A percentile compares a stretch with the other conserved stretches of the same genome.
These are phyloP conservation scores for Chaunax sp. DNA, from an alignment of 2,797 vertebrate genomes.

Conservation along the genomic window DNA sequence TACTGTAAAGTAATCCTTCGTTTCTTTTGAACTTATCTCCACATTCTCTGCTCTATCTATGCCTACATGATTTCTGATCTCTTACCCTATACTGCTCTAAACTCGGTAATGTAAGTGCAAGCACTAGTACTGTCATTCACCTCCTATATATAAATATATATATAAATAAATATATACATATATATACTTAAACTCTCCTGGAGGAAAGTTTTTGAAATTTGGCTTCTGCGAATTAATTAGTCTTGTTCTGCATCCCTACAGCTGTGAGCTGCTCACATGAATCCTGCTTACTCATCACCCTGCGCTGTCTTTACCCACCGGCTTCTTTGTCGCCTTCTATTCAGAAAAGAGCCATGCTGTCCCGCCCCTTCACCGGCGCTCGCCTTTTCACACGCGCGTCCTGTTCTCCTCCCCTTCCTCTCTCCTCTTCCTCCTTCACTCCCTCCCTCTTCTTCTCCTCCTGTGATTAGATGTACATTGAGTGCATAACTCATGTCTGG, in stretches of 20 bases:
- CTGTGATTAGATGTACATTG: slow-evolving; percentile 39
- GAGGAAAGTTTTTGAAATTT: slow-evolving; percentile 35
- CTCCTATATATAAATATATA: too few relatives aligned
- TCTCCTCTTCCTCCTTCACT: slow-evolving; percentile 29
- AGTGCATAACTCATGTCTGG: slow-evolving; percentile 34
- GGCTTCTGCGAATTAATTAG: slow-evolving; percentile 11
- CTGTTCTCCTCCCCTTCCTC: slow-evolving; percentile 64
- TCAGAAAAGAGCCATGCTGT: slow-evolving; percentile 39
- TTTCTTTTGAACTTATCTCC: too few relatives aligned
- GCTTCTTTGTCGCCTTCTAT: slow-evolving; percentile 49
- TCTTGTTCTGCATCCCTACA: slow-evolving; percentile 61
- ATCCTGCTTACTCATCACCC: slow-evolving; percentile 47
- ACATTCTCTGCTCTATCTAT: too few relatives aligned
- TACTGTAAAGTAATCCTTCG: too few relatives aligned
- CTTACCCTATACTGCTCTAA: too few relatives aligned
- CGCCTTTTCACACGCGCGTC: slow-evolving; percentile 56
- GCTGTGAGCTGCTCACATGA: slow-evolving; percentile 51
- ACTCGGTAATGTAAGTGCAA: too few relatives aligned
- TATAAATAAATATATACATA: too few relatives aligned
- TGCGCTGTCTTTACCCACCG: slow-evolving; percentile 17
- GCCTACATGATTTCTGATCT: too few relatives aligned
- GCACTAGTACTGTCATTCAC: too few relatives aligned
- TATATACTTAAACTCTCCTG: not conserved
- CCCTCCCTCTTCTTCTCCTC: slow-evolving; percentile 27
- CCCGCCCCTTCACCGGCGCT: slow-evolving; percentile 53